A percentile compares a stretch with the other conserved stretches of the same genome.
Conservation (phyloP, 2,797 vertebrate species). For the Propithecus deckenii region DNA sequence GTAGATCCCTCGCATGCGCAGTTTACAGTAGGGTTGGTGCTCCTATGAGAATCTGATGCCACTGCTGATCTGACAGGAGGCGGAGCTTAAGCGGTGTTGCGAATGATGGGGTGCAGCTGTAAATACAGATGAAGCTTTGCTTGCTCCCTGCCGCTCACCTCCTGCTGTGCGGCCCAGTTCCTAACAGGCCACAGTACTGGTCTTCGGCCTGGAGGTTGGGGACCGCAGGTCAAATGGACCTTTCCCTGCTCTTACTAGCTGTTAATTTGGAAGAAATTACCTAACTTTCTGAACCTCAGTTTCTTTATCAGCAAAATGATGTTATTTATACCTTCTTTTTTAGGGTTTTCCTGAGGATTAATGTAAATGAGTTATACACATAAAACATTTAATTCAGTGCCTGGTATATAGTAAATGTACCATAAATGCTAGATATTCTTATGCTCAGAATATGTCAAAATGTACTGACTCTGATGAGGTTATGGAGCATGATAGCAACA, state of each 20-base stretch:
- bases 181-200: too few species aligned
- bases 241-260: background rate
- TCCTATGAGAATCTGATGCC: too few species aligned
- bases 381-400: background rate
- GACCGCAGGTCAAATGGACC: background rate
- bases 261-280: conserved; percentile 16
- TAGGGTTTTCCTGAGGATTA: background rate
- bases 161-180: too few species aligned
- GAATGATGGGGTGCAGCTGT: too few species aligned
- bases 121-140: too few species aligned
- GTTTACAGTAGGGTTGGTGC: too few species aligned
- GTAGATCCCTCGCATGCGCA: too few species aligned
- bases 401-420: background rate
- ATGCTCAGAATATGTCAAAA: background rate
- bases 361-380: background rate
- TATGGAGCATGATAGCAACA: background rate
- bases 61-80: too few species aligned
- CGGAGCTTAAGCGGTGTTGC: too few species aligned
- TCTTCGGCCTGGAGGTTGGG: too few species aligned
- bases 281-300: background rate
- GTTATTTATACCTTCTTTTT: background rate
- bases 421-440: background rate
- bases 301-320: background rate
- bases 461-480: background rate
- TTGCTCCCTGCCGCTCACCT: too few species aligned